Evolutionary conservation across 2,888 invertebrate genomes (phyloP).

Genomic region (Epirrhoe alternata): DNA sequence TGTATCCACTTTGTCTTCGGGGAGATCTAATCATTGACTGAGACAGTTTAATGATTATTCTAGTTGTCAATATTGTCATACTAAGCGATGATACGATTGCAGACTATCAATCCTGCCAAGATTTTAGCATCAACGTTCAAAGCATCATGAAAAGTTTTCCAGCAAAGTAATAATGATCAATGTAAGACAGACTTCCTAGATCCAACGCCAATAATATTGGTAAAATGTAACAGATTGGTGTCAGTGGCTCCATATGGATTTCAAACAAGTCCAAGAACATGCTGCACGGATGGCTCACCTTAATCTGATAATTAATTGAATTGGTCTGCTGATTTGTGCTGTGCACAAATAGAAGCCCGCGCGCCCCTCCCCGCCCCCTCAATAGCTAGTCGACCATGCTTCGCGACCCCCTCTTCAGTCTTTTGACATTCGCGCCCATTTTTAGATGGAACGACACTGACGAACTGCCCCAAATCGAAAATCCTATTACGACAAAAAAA

Average conservation of each 20-base stretch:
- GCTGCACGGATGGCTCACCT: conserved; percentile 78
- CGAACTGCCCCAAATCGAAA: conserved; percentile 73
- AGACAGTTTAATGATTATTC: conserved; percentile 49
- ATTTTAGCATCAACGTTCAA: conserved; percentile 24
- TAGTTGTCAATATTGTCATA: conserved; percentile 46
- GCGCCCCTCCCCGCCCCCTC: conserved; percentile 58
- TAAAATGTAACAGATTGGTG: conserved; percentile 54
- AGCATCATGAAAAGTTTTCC: conserved; percentile 18
- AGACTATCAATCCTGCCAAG: conserved; percentile 25
- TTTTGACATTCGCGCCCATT: conserved; percentile 84
- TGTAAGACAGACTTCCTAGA: conserved; percentile 46
- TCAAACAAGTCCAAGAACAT: conserved; percentile 70
- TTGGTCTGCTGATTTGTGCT: conserved; percentile 82
- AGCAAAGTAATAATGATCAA: conserved; percentile 29
- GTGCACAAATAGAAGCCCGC: conserved; percentile 78
- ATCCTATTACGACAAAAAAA: conserved; percentile 47
- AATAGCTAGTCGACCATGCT: conserved; percentile 59
- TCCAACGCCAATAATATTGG: conserved; percentile 51
- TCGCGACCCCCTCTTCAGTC: conserved; percentile 78
- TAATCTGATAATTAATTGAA: conserved; percentile 85
- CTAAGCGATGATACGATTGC: conserved; percentile 29
- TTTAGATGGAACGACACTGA: conserved; percentile 80
- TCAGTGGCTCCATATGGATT: conserved; percentile 61
- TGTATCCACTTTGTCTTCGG: conserved; percentile 54
- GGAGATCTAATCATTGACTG: conserved; percentile 53